These are phyloP conservation scores for Drosophila planitibia DNA, from an alignment of 2,888 invertebrate species.

Conservation along the genomic window DNA sequence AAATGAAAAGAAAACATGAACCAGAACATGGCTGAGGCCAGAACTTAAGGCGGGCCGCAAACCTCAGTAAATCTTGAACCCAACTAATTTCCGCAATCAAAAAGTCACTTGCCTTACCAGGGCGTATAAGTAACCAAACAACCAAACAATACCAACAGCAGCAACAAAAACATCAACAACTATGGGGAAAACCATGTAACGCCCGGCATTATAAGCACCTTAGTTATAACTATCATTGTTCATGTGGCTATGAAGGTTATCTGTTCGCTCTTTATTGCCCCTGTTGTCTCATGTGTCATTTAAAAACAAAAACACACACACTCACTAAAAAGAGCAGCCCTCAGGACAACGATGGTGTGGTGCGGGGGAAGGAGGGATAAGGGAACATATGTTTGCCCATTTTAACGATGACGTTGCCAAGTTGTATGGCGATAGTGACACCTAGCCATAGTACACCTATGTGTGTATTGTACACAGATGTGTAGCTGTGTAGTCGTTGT, in stretches of 20 bases:
- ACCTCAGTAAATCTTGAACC: slow-evolving; percentile 57
- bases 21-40: slow-evolving; percentile 13
- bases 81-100: slow-evolving; percentile 78
- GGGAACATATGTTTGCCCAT: slow-evolving; percentile 40
- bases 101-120: slow-evolving; percentile 71
- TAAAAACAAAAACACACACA: slow-evolving; percentile 50
- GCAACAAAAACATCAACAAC: slow-evolving; percentile 9
- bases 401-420: slow-evolving; percentile 58
- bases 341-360: slow-evolving; percentile 30
- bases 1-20: slow-evolving; percentile 65
- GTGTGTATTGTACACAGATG: neutral
- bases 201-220: slow-evolving; percentile 45
- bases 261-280: slow-evolving; percentile 25
- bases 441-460: slow-evolving; percentile 30
- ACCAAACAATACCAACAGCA: slow-evolving; percentile 24
- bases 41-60: slow-evolving; percentile 1
- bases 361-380: neutral
- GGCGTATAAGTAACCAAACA: slow-evolving; percentile 62
- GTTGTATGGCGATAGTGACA: slow-evolving; percentile 62
- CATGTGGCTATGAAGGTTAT: slow-evolving; percentile 50
- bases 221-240: slow-evolving; percentile 64
- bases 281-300: slow-evolving; percentile 55
- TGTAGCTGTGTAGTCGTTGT: no score
- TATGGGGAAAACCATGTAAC: slow-evolving; percentile 27
- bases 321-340: no score